These are phyloP conservation scores for Gerris lacustris DNA, from an alignment of 2,888 invertebrate genomes.

Conservation along the genomic window DNA sequence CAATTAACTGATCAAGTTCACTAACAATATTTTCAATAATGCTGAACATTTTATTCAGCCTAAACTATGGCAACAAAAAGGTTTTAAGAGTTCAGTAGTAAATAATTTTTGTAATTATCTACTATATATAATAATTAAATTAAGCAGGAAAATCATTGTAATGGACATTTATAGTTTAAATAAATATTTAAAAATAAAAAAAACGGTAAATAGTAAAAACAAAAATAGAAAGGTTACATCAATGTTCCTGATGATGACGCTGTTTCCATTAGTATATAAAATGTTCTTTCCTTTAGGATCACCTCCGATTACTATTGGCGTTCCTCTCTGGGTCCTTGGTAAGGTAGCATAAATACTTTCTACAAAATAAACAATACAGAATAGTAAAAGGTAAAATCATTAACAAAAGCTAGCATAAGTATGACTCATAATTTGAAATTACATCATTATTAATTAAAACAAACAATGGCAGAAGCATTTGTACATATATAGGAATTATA, in stretches of 20 bases:
- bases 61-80: no score
- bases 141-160: neutral
- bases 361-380: slow-evolving; percentile 37
- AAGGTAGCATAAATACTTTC: slow-evolving; percentile 84
- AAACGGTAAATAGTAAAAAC: neutral
- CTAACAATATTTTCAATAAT: no score
- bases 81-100: no score
- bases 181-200: no score
- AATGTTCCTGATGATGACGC: slow-evolving; percentile 92
- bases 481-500: no score
- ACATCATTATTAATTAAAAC: neutral
- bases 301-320: slow-evolving; percentile 83
- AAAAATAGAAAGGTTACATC: slow-evolving; percentile 47
- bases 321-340: slow-evolving; percentile 87
- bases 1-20: no score
- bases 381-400: slow-evolving; percentile 27
- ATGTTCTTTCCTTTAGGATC: slow-evolving; percentile 96
- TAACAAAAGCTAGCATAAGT: neutral
- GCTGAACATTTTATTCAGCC: no score
- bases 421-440: slow-evolving; percentile 5
- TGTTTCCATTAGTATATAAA: slow-evolving; percentile 93
- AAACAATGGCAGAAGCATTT: neutral
- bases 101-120: no score
- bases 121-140: neutral
- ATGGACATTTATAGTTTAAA: no score